A percentile compares a stretch with the other conserved stretches of the same genome.
Evolutionary conservation across 2,797 vertebrate genomes (phyloP).

Genomic region (Telmatherina bonti): DNA sequence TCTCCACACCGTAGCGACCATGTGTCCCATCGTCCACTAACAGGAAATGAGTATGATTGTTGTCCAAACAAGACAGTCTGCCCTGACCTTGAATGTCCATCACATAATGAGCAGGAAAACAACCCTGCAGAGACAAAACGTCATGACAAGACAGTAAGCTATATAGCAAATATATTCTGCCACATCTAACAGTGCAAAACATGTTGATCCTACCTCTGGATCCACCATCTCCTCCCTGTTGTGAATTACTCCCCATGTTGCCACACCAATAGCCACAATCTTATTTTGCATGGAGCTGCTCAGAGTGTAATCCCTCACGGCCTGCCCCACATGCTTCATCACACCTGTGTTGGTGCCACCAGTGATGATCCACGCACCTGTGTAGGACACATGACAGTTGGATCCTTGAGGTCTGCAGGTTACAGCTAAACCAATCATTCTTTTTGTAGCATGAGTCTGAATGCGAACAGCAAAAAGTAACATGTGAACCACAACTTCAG

Average conservation of each 20-base stretch:
- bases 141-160: background rate
- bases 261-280: conserved; percentile 92
- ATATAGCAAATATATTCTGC: background rate
- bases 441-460: too few species aligned
- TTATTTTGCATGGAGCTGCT: conserved; percentile 82
- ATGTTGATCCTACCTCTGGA: conserved; percentile 50
- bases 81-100: conserved; percentile 89
- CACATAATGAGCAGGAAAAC: conserved; percentile 88
- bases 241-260: conserved; percentile 93
- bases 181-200: background rate
- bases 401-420: too few species aligned
- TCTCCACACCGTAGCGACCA: conserved; percentile 88
- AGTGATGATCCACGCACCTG: conserved; percentile 97
- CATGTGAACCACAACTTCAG: too few species aligned
- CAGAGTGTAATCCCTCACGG: conserved; percentile 88
- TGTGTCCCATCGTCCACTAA: conserved; percentile 95
- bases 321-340: conserved; percentile 97
- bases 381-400: background rate
- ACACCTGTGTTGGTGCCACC: conserved; percentile 94
- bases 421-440: too few species aligned
- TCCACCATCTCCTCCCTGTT: conserved; percentile 85
- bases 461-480: too few species aligned
- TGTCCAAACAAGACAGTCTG: conserved; percentile 89
- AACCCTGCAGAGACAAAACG: conserved; percentile 77
- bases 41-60: conserved; percentile 96